Conservation (phyloP, 2,888 invertebrate species). For the Kuschelorhynchus macadamiae region DNA sequence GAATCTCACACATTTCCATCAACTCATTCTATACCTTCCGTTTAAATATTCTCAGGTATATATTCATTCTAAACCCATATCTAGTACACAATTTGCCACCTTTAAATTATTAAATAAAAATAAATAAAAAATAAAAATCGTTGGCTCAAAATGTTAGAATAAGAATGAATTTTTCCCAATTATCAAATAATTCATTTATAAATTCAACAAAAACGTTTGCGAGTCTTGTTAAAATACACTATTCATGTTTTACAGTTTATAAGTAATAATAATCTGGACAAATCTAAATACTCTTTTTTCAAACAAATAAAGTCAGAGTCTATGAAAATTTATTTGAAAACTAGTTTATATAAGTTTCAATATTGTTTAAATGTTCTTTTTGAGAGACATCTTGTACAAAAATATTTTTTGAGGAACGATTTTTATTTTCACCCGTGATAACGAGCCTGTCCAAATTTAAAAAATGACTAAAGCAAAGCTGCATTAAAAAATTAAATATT, state of each 20-base stretch:
- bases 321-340: too few species aligned
- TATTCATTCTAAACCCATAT: conserved; percentile 56
- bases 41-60: conserved; percentile 52
- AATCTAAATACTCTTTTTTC: too few species aligned
- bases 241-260: too few species aligned
- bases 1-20: conserved; percentile 51
- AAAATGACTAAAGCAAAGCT: conserved; percentile 11
- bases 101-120: conserved; percentile 28
- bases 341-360: neutral
- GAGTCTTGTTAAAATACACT: too few species aligned
- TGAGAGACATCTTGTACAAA: too few species aligned
- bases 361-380: too few species aligned
- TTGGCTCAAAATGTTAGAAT: conserved; percentile 11
- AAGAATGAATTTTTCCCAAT: neutral
- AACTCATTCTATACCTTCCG: conserved; percentile 53
- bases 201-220: too few species aligned
- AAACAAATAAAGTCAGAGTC: too few species aligned
- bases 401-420: conserved; percentile 33
- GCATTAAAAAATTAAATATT: conserved; percentile 35
- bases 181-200: neutral
- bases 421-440: conserved; percentile 43
- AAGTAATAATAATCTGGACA: too few species aligned
- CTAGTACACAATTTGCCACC: conserved; percentile 62
- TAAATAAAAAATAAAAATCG: conserved; percentile 39
- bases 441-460: conserved; percentile 24